Evolutionary conservation across 2,888 invertebrate species (phyloP).

Genomic region (Callimorpha dominula): DNA sequence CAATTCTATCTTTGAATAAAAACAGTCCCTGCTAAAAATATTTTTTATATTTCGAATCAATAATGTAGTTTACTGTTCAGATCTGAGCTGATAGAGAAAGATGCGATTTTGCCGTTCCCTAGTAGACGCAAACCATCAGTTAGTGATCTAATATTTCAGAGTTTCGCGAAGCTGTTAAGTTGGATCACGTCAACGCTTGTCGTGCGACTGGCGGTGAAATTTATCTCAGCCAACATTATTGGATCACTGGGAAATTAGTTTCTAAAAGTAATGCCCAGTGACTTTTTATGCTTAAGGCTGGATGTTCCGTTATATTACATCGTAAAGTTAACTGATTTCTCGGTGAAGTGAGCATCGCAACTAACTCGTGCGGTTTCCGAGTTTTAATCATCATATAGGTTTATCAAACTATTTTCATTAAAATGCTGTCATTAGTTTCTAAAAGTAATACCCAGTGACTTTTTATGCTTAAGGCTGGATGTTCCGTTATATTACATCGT

Average conservation of each 20-base stretch:
- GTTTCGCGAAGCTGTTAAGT: constrained; percentile 30
- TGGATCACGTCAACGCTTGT: constrained; percentile 29
- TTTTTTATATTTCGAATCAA: not conserved
- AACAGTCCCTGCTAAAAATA: not conserved
- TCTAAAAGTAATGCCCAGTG: constrained; percentile 7
- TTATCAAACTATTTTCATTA: no score
- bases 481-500: not conserved
- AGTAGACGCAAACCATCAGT: constrained; percentile 15
- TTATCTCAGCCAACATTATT: constrained; percentile 23
- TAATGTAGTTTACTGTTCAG: no score
- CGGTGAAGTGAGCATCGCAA: no score
- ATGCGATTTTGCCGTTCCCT: not conserved
- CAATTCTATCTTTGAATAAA: not conserved
- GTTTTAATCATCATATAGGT: no score
- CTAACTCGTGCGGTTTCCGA: no score
- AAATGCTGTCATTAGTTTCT: not conserved
- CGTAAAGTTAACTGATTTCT: no score
- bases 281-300: not conserved
- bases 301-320: not conserved
- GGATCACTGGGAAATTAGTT: constrained; percentile 19
- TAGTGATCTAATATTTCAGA: constrained; percentile 40
- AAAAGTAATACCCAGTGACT: constrained; percentile 4
- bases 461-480: not conserved
- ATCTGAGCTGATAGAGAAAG: not conserved
- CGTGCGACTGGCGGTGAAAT: constrained; percentile 16